phyloP scores from a whole-genome alignment of 2,797 vertebrate species.

The Acanthurus tractus region DNA sequence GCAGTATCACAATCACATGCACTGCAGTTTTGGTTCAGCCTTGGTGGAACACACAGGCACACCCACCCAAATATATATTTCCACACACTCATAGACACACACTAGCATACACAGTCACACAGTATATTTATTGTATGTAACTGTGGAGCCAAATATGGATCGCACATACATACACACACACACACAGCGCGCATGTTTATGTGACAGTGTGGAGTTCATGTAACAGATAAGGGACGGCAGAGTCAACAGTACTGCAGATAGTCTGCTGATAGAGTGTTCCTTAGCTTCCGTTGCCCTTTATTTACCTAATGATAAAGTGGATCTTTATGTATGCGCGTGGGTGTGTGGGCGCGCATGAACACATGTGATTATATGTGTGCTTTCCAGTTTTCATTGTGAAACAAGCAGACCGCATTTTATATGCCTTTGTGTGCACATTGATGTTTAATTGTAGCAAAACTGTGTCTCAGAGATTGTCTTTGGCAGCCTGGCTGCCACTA shows the following conservation, averaged over 20 bases:
- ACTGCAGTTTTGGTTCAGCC: constrained; percentile 19
- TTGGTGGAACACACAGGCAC: constrained; percentile 24
- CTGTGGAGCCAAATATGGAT: constrained; percentile 21
- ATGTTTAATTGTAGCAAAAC: background rate
- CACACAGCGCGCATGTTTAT: constrained; percentile 73
- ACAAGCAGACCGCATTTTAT: constrained; percentile 16
- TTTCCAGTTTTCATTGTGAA: constrained; percentile 17
- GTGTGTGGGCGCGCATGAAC: constrained; percentile 24
- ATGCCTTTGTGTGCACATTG: constrained; percentile 7
- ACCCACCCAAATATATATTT: constrained; percentile 7
- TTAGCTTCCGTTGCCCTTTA: constrained; percentile 84
- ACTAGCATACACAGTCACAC: constrained; percentile 4
- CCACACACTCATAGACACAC: background rate
- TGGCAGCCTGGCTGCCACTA: too few relatives aligned
- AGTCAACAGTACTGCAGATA: constrained; percentile 86
- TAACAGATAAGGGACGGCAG: constrained; percentile 83
- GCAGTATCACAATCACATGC: constrained; percentile 32
- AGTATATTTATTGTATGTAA: constrained; percentile 23
- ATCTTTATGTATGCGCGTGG: constrained; percentile 30
- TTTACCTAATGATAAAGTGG: constrained; percentile 79
- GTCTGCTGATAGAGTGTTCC: constrained; percentile 87
- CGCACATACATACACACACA: background rate
- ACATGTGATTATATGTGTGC: constrained; percentile 26
- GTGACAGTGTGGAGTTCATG: constrained; percentile 84
- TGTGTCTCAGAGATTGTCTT: constrained; percentile 4